Evolutionary conservation across 1,140 invertebrate genomes (phyloP).

Genomic region (Battus philenor): DNA sequence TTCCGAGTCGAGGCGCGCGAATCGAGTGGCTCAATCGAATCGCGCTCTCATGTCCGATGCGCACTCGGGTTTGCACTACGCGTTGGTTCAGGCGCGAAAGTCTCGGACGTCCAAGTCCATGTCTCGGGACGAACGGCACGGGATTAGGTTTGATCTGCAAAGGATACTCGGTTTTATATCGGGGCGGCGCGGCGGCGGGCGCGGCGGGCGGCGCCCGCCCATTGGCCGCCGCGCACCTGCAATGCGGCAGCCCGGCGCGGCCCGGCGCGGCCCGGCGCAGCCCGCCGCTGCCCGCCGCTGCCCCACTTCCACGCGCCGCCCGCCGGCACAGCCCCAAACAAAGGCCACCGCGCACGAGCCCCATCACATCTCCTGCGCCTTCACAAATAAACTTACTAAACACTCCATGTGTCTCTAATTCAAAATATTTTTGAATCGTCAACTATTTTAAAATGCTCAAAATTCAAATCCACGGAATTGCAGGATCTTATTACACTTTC

Average conservation of each 20-base stretch:
- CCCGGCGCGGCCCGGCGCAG: constrained; percentile 31
- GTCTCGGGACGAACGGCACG: constrained; percentile 67
- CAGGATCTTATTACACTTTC: no score
- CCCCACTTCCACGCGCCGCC: constrained; percentile 14
- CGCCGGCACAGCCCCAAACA: no score
- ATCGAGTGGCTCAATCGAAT: constrained; percentile 66
- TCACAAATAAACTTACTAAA: no score
- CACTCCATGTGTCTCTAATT: no score
- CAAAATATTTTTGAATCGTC: no score
- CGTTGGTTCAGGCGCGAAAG: constrained; percentile 45
- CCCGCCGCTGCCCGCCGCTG: no score
- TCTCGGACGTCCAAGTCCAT: constrained; percentile 66
- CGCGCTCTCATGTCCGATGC: constrained; percentile 63
- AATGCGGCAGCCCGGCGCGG: constrained; percentile 82
- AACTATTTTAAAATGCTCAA: no score
- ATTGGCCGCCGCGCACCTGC: constrained; percentile 87
- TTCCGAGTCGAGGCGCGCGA: constrained; percentile 62
- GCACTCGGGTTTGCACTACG: constrained; percentile 38
- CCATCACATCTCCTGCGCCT: not conserved
- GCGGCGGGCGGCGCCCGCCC: constrained; percentile 78
- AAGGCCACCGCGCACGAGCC: no score
- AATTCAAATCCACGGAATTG: no score
- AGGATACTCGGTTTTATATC: constrained; percentile 75
- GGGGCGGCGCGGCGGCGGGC: constrained; percentile 76
- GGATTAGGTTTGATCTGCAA: constrained; percentile 70